A percentile compares a stretch with the other conserved stretches of the same genome.
phyloP scores from a whole-genome alignment of 2,888 invertebrate genomes.

The Drosophila pegasa region DNA sequence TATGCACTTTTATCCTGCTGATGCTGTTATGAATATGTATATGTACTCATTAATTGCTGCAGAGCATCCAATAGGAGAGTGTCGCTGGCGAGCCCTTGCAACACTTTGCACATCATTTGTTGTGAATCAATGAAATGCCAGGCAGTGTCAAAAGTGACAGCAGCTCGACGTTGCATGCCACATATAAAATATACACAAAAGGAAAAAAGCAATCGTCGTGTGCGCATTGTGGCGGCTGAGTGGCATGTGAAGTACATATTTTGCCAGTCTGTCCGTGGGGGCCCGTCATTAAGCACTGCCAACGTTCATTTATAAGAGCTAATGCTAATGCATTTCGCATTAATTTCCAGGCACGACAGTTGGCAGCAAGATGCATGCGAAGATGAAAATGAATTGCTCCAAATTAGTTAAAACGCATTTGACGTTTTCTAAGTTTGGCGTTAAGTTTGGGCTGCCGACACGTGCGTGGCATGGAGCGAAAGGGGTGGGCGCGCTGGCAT shows the following conservation, averaged over 20 bases:
- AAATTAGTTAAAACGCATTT: conserved; percentile 77
- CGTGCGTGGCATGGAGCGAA: conserved; percentile 29
- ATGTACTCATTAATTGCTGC: neutral
- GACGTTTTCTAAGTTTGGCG: conserved; percentile 68
- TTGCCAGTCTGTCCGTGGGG: conserved; percentile 7
- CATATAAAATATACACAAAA: conserved; percentile 4
- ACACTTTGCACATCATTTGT: conserved; percentile 57
- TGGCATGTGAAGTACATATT: conserved; percentile 21
- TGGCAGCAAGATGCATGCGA: conserved; percentile 57
- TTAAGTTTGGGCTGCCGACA: conserved; percentile 44
- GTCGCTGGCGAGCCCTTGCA: neutral
- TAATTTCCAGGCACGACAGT: conserved; percentile 58
- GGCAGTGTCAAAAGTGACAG: conserved; percentile 53
- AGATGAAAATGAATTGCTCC: conserved; percentile 74
- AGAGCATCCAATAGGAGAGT: neutral
- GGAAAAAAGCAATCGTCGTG: conserved; percentile 22
- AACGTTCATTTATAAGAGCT: conserved; percentile 51
- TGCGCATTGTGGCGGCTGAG: conserved; percentile 14
- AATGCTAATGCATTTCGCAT: conserved; percentile 75
- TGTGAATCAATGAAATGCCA: conserved; percentile 65
- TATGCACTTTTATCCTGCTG: no score
- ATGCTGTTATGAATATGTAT: neutral
- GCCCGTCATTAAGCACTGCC: conserved; percentile 34
- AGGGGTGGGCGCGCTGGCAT: conserved; percentile 46
- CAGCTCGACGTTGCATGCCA: conserved; percentile 28